Evolutionary conservation across 2,113 vertebrate species (phyloP).

Genomic region (Dissostichus mawsoni): DNA sequence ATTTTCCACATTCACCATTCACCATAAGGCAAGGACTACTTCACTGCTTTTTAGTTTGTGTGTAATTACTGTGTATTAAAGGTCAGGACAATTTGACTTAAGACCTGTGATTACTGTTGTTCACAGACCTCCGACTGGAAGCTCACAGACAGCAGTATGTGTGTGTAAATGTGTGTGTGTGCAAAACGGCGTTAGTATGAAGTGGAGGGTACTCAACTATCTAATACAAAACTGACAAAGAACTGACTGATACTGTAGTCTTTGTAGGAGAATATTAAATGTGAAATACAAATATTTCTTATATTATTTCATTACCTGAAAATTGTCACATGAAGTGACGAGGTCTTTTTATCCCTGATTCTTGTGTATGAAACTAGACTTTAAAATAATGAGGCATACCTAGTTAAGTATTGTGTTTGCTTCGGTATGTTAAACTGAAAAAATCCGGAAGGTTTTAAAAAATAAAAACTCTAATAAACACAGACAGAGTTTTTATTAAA

Average conservation of each 20-base stretch:
- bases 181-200: too few relatives aligned
- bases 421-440: too few relatives aligned
- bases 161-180: background rate
- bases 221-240: too few relatives aligned
- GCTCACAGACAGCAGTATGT: background rate
- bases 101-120: constrained; percentile 62
- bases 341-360: too few relatives aligned
- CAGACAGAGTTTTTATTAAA: background rate
- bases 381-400: background rate
- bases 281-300: background rate
- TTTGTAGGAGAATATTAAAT: background rate
- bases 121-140: constrained; percentile 27
- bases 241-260: background rate
- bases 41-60: constrained; percentile 40
- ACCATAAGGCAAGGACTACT: constrained; percentile 50
- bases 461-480: background rate
- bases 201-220: too few relatives aligned
- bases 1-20: constrained; percentile 58
- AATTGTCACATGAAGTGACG: too few relatives aligned
- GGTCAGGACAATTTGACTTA: constrained; percentile 42
- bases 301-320: too few relatives aligned
- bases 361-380: too few relatives aligned
- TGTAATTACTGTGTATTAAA: constrained; percentile 52
- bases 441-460: background rate
- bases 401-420: background rate